Evolutionary conservation across 2,797 vertebrate genomes (phyloP).

Genomic region (Parambassis ranga): DNA sequence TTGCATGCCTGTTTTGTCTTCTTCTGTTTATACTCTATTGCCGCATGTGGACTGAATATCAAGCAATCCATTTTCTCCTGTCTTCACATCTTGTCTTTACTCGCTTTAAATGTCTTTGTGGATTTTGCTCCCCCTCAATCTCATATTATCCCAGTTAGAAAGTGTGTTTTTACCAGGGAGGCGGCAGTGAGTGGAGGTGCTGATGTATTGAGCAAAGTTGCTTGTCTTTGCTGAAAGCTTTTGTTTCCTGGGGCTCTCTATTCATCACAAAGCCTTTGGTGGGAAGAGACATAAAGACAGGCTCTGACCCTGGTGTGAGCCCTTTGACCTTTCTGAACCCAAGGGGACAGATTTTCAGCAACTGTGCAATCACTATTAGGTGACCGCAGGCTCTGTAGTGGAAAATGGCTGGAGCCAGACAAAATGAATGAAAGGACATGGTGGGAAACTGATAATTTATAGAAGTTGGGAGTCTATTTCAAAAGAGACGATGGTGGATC

Average conservation of each 20-base stretch:
- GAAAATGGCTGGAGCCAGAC: constrained; percentile 80
- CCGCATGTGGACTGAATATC: constrained; percentile 38
- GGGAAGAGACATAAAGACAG: constrained; percentile 89
- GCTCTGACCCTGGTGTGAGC: constrained; percentile 87
- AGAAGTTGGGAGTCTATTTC: constrained; percentile 95
- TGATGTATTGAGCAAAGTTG: constrained; percentile 95
- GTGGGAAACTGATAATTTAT: constrained; percentile 95
- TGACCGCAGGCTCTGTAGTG: constrained; percentile 81
- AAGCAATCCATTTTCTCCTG: constrained; percentile 25
- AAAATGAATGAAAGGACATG: constrained; percentile 84
- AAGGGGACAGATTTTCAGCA: constrained; percentile 89
- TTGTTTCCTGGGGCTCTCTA: constrained; percentile 88
- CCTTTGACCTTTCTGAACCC: constrained; percentile 95
- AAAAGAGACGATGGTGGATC: constrained; percentile 91
- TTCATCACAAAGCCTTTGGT: constrained; percentile 98
- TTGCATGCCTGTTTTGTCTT: constrained; percentile 13
- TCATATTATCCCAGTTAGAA: constrained; percentile 81
- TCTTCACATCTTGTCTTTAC: constrained; percentile 38
- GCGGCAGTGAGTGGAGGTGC: constrained; percentile 84
- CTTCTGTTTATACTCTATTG: constrained; percentile 24
- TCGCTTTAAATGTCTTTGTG: constrained; percentile 56
- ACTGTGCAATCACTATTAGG: constrained; percentile 85
- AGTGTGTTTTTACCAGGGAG: constrained; percentile 82
- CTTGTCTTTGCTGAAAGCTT: constrained; percentile 91
- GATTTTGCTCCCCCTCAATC: constrained; percentile 57